Conservation (phyloP, 37 sponge, comb jelly and placozoan species). For the Chondrilla cf. caribensis region DNA sequence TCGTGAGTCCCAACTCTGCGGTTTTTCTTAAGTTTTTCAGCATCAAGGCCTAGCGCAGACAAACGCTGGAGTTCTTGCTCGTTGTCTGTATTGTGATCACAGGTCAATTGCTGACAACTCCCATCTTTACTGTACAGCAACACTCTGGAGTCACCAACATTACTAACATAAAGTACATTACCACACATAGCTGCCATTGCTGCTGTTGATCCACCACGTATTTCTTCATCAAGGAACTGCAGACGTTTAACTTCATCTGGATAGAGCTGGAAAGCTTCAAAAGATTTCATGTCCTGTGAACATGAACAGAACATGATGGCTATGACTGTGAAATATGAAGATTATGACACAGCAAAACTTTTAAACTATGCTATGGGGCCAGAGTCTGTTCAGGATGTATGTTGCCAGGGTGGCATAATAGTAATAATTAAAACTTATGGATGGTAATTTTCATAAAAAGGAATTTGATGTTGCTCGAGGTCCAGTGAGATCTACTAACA, state of each 20-base stretch:
- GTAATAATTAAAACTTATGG: too few relatives aligned
- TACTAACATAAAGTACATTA: slow-evolving; percentile 77
- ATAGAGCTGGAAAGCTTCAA: slow-evolving; percentile 65
- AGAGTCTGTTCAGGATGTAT: background rate
- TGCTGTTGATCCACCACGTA: slow-evolving; percentile 82
- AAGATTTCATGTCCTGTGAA: slow-evolving; percentile 70
- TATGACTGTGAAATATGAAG: background rate
- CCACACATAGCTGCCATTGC: slow-evolving; percentile 69
- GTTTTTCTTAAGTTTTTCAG: slow-evolving; percentile 45
- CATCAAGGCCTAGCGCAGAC: slow-evolving; percentile 58
- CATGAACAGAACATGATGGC: background rate
- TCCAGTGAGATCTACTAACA: too few relatives aligned
- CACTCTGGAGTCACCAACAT: slow-evolving; percentile 90
- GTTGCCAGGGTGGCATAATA: too few relatives aligned
- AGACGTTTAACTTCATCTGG: slow-evolving; percentile 65
- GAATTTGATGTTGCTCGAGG: too few relatives aligned
- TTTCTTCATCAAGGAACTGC: slow-evolving; percentile 50
- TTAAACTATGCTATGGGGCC: too few relatives aligned
- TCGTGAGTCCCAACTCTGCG: slow-evolving; percentile 84
- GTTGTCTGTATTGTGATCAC: slow-evolving; percentile 85
- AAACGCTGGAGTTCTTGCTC: slow-evolving; percentile 76
- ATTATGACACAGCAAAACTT: background rate
- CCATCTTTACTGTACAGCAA: slow-evolving; percentile 41
- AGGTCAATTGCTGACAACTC: slow-evolving; percentile 50
- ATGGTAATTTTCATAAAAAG: too few relatives aligned